A percentile compares a stretch with the other conserved stretches of the same genome.
Conservation (phyloP, 2,888 invertebrate species). For the Synanthedon tipuliformis region DNA sequence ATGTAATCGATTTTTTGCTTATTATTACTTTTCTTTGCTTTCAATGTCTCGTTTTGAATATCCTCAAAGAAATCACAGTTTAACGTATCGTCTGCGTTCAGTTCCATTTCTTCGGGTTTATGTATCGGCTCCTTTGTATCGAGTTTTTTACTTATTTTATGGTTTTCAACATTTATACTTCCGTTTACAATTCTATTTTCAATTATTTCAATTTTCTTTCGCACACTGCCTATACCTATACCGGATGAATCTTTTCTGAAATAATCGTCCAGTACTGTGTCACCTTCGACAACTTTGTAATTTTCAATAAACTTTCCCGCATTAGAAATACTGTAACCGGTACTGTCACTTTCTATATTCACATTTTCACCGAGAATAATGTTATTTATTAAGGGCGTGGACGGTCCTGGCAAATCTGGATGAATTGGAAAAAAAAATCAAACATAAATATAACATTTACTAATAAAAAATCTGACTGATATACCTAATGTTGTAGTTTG, state of each 20-base stretch:
- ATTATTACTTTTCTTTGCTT: background rate
- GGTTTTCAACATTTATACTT: background rate
- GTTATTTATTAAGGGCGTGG: slow-evolving; percentile 46
- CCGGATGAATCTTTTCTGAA: slow-evolving; percentile 12
- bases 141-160: background rate
- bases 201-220: slow-evolving; percentile 5
- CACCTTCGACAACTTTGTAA: slow-evolving; percentile 13
- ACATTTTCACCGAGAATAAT: slow-evolving; percentile 41
- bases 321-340: slow-evolving; percentile 4
- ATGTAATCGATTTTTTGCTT: background rate
- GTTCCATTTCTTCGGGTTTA: background rate
- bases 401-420: slow-evolving; percentile 20
- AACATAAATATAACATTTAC: too few relatives aligned
- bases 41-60: background rate
- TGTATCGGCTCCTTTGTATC: background rate
- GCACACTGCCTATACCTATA: background rate
- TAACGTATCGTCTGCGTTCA: background rate
- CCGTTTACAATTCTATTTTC: slow-evolving; percentile 4
- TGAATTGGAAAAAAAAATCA: slow-evolving; percentile 12
- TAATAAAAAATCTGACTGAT: too few relatives aligned
- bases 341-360: slow-evolving; percentile 3
- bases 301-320: slow-evolving; percentile 14
- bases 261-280: slow-evolving; percentile 31
- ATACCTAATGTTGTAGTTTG: too few relatives aligned
- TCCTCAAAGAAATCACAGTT: background rate